Percentiles rank a stretch among this genome's conserved stretches.
Conservation (phyloP, 37 sponge, comb jelly and placozoan genomes). For the Ianthella basta region DNA sequence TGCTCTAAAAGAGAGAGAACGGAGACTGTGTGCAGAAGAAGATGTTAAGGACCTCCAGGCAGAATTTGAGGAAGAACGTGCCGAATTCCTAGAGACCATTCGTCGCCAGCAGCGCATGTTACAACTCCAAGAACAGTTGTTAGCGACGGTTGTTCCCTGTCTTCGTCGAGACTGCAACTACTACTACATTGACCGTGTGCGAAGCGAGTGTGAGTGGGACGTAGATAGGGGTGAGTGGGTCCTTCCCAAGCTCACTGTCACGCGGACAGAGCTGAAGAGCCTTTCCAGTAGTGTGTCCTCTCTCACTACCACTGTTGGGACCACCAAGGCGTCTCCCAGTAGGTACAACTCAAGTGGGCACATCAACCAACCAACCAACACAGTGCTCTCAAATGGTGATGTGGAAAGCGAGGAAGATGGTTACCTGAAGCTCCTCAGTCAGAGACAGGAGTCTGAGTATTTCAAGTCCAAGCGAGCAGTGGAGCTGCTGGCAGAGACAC, state of each 20-base stretch:
- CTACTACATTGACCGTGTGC: conserved; percentile 89
- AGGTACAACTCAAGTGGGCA: background rate
- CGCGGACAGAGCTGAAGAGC: conserved; percentile 41
- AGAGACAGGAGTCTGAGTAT: conserved; percentile 57
- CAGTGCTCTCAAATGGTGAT: background rate
- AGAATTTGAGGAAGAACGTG: conserved; percentile 90
- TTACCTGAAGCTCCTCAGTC: conserved; percentile 29
- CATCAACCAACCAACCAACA: background rate
- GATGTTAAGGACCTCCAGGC: conserved; percentile 84
- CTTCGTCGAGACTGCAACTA: conserved; percentile 97
- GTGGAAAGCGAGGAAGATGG: conserved; percentile 29
- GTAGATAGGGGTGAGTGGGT: conserved; percentile 72
- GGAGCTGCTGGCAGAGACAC: conserved; percentile 53
- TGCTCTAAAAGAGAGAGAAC: conserved; percentile 43
- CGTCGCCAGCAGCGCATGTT: conserved; percentile 68
- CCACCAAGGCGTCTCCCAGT: background rate
- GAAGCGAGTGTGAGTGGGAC: conserved; percentile 69
- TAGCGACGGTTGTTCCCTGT: conserved; percentile 69
- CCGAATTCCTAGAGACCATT: conserved; percentile 89
- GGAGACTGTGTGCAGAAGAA: conserved; percentile 64
- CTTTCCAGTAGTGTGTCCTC: background rate
- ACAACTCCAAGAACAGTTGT: conserved; percentile 77
- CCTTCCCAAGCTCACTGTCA: conserved; percentile 57
- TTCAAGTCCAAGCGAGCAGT: conserved; percentile 85
- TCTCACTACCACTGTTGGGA: background rate